Evolutionary conservation across 53 echinoderm and acorn worm genomes (phyloP).

Genomic region (Zoroaster sp.): DNA sequence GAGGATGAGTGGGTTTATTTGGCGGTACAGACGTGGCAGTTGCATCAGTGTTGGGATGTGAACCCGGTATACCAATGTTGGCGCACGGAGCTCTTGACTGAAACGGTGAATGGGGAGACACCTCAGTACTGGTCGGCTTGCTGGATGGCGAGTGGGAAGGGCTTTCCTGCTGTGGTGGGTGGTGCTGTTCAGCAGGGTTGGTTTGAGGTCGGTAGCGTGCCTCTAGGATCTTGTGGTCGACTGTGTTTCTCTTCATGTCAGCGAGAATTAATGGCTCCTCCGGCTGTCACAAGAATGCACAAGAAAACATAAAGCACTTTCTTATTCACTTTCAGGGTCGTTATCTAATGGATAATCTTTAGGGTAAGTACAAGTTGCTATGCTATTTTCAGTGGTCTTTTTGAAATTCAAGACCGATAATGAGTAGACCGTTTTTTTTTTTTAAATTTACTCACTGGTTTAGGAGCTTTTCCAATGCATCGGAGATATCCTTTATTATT

Average conservation of each 20-base stretch:
- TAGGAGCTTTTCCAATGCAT: constrained; percentile 89
- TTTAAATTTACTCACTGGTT: constrained; percentile 87
- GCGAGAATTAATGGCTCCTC: constrained; percentile 45
- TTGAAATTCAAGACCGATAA: too few species aligned
- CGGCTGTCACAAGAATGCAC: constrained; percentile 51
- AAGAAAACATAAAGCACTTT: neutral
- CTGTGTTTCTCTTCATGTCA: constrained; percentile 76
- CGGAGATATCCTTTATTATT: constrained; percentile 83
- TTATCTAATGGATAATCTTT: neutral
- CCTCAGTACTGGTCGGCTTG: neutral
- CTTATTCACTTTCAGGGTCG: neutral
- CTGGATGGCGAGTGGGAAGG: neutral
- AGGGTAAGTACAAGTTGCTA: neutral
- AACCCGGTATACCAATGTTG: neutral
- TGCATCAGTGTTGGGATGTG: neutral
- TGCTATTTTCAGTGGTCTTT: too few species aligned
- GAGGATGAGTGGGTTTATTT: neutral
- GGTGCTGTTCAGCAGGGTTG: neutral
- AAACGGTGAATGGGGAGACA: neutral
- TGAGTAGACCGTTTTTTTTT: too few species aligned
- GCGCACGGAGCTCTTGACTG: neutral
- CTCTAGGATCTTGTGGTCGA: constrained; percentile 60
- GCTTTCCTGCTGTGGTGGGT: neutral
- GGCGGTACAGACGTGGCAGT: constrained; percentile 3
- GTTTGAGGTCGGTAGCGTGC: constrained; percentile 64